Percentiles rank a stretch among this genome's conserved stretches.
Evolutionary conservation across 2,888 invertebrate species (phyloP).

Genomic region (Pimpla rufipes): DNA sequence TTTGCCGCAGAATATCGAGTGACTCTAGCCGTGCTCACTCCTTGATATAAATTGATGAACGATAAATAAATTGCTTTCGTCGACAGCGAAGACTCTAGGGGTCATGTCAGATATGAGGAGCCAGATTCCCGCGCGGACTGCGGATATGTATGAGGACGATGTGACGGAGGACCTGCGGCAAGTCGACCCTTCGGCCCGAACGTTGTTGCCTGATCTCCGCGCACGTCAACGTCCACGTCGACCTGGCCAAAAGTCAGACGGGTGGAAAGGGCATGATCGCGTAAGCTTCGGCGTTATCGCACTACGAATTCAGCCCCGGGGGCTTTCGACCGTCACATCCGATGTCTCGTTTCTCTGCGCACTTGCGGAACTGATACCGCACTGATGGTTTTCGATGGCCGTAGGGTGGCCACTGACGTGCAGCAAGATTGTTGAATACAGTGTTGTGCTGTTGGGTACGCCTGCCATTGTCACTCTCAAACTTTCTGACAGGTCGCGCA

Average conservation of each 20-base stretch:
- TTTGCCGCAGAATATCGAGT: constrained; percentile 12
- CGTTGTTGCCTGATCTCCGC: constrained; percentile 1
- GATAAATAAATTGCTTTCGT: constrained; percentile 45
- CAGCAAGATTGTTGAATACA: constrained; percentile 8
- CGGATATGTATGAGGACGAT: constrained; percentile 14
- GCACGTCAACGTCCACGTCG: constrained; percentile 10
- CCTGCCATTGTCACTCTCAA: background rate
- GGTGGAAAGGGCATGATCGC: constrained; percentile 36
- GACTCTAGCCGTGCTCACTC: background rate
- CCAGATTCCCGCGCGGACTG: constrained; percentile 30
- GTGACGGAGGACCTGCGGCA: constrained; percentile 17
- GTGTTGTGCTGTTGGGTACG: background rate
- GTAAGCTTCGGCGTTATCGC: constrained; percentile 38
- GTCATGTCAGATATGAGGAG: constrained; percentile 16
- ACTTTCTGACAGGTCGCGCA: background rate
- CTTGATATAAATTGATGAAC: constrained; percentile 50
- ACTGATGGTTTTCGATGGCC: constrained; percentile 15
- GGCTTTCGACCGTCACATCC: constrained; percentile 27
- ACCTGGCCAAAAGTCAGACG: background rate
- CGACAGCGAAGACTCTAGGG: constrained; percentile 15
- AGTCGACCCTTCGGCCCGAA: constrained; percentile 25
- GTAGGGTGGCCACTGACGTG: constrained; percentile 11
- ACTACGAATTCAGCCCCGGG: constrained; percentile 30
- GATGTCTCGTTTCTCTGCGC: constrained; percentile 20
- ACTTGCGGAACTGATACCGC: constrained; percentile 33